Evolutionary conservation across 2,113 vertebrate genomes (phyloP), one percentile per base, ranked within the genome.

Genomic region (Sisor rabdophorus): DNA sequence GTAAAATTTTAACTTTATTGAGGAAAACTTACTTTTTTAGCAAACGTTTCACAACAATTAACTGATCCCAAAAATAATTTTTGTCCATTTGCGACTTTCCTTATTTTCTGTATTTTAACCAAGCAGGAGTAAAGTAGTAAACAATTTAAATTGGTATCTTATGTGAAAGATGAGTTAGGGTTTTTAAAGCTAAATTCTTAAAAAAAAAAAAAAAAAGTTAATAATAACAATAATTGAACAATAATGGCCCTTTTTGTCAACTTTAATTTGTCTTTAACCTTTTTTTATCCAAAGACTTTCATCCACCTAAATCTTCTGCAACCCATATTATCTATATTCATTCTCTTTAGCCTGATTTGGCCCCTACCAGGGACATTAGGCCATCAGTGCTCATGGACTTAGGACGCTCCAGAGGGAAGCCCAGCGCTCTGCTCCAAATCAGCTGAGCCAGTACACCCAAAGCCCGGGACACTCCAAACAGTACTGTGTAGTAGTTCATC

Each of bases 401-500:
- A 84, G 96, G 96, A n/a, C 96, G 86, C 87, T 98, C 96, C 85
- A 98, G 85, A 7, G 96, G 96, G 89, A 98, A 96, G 55, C 95
- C 93, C 50, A 98, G 85, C 0, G 95, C 95, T 83, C 96, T 87
- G 89, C 96, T 98, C 96, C 96, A 98, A 87, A 98, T 93, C 81
- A 97, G 93, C 89, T 97, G 96, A 3, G 96, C 90, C 20, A 98
- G 89, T 2, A 98, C 94, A 0, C 96, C 96, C 40, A 98, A 91
- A 0, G 96, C 96, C 5, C 96, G 92, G 5, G 96, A 98, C 32
- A 98, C 96, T 0, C 96, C 96, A 0, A 98, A 98, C 48, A 98
- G 92, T 84, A 98, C 96, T 0, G 96, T 98, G 92, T 98, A 98
- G 90, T 96, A 98, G 79, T 98, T 98, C 96, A 98, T 98, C 89